Base-by-base conservation (phyloP, 1,140 invertebrate genomes). In the Eufriesea mexicana region DNA sequence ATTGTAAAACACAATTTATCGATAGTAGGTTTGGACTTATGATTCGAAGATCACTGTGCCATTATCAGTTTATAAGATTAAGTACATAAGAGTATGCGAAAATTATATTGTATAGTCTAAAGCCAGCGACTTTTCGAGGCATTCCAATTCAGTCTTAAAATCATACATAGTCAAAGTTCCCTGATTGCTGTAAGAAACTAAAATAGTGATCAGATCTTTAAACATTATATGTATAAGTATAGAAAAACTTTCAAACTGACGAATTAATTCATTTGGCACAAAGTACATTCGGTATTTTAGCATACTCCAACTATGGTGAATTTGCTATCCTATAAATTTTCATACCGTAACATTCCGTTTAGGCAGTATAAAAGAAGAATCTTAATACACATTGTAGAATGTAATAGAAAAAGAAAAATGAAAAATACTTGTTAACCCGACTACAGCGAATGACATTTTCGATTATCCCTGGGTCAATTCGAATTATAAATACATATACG, bases 261-360 rank as follows among this genome's bases (percentile, higher is more conserved):
- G 72, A 86, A 88, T 84, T 72, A 25, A 59, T 88, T 91, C 86
- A 91, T 92, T 92, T 92, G 92, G 92, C 92, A 92, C 92, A 92
- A 85, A 91, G 84, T 92, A 92, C 85, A 92, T 90, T 89, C 83
- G 80, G 82, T 90, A 90, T 88, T 84, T 86, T 90, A 90, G 84
- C 79, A 85, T 90, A 91, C 89, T 92, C 89, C 88, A 87, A 91
- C 86, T 89, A 88, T 88, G 67, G 86, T 86, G 89, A 89, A 88
- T 91, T 85, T 84, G 76, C 86, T 92, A 92, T 79, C 77, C 86
- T 92, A 91, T 89, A 64, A 83, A 75, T 87, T 88, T 89, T 83
- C 83, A 79, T 85, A 89, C 77, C 83, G 85, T 89, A 86, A 86
- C 77, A 66, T 85, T 85, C 82, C 79, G 80, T 90, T 87, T 84